These are phyloP conservation scores for Rallus limicola DNA, from an alignment of 2,113 vertebrate genomes.

Conservation along the genomic window DNA sequence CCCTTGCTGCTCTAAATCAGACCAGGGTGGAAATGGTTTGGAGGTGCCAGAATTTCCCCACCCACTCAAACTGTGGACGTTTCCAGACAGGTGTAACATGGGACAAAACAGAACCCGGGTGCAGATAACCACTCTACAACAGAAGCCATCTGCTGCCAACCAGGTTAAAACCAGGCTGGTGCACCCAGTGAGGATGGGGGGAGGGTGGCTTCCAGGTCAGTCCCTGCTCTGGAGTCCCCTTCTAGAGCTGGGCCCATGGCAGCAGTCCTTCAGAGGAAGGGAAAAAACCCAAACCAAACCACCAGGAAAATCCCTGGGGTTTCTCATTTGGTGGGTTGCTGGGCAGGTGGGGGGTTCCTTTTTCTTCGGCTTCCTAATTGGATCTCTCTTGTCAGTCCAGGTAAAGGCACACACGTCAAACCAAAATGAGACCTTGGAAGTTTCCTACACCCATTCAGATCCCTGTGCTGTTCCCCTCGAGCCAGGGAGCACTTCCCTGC, in stretches of 20 bases:
- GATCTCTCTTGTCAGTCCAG: background rate
- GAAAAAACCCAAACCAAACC: no score
- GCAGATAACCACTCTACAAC: background rate
- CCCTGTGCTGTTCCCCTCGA: background rate
- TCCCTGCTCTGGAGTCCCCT: background rate
- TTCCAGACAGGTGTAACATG: background rate
- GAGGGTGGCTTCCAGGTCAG: background rate
- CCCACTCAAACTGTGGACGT: background rate
- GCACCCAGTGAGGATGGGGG: fast-evolving
- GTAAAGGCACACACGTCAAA: background rate
- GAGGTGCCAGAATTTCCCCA: background rate
- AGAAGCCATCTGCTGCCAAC: background rate
- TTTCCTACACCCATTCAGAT: background rate
- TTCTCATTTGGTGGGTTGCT: background rate
- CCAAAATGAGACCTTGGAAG: background rate
- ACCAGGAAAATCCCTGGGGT: no score
- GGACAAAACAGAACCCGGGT: background rate
- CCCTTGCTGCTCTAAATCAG: background rate
- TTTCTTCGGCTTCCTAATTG: background rate
- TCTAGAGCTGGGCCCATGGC: background rate
- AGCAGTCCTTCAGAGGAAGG: background rate
- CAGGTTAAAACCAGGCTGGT: background rate
- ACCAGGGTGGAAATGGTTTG: background rate
- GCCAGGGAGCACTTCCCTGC: background rate
- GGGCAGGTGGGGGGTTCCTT: no score